Conservation (phyloP, 2,113 vertebrate genomes). For the Girardinichthys multiradiatus region DNA sequence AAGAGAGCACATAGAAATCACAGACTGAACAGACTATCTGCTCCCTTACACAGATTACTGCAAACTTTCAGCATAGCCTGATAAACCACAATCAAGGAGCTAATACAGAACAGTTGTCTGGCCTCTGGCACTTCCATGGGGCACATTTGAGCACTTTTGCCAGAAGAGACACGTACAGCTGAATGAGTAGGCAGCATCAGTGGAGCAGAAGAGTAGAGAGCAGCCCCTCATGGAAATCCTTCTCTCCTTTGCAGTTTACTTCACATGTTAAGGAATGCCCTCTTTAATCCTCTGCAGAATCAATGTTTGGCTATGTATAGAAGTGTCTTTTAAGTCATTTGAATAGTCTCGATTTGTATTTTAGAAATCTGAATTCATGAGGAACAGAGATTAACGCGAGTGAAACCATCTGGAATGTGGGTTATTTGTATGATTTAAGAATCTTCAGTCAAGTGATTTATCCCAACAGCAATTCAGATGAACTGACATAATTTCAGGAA, state of each 20-base stretch:
- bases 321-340: slow-evolving; percentile 23
- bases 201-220: slow-evolving; percentile 65
- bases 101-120: slow-evolving; percentile 72
- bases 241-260: slow-evolving; percentile 34
- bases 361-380: slow-evolving; percentile 17
- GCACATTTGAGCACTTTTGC: slow-evolving; percentile 66
- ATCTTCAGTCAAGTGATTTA: background rate
- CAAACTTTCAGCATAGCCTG: slow-evolving; percentile 38
- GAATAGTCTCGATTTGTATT: slow-evolving; percentile 13
- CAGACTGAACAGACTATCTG: slow-evolving; percentile 33
- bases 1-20: slow-evolving; percentile 57
- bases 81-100: slow-evolving; percentile 47
- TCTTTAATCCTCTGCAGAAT: slow-evolving; percentile 50
- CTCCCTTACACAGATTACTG: slow-evolving; percentile 48
- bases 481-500: background rate
- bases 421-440: background rate
- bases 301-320: slow-evolving; percentile 22
- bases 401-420: slow-evolving; percentile 21
- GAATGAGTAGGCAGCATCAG: slow-evolving; percentile 67
- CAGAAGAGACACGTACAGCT: slow-evolving; percentile 70
- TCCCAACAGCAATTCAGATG: background rate
- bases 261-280: slow-evolving; percentile 37
- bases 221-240: slow-evolving; percentile 62
- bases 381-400: slow-evolving; percentile 31
- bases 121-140: slow-evolving; percentile 67